phyloP scores from a whole-genome alignment of 53 echinoderm and acorn worm genomes.

The Hippasteria phrygiana region DNA sequence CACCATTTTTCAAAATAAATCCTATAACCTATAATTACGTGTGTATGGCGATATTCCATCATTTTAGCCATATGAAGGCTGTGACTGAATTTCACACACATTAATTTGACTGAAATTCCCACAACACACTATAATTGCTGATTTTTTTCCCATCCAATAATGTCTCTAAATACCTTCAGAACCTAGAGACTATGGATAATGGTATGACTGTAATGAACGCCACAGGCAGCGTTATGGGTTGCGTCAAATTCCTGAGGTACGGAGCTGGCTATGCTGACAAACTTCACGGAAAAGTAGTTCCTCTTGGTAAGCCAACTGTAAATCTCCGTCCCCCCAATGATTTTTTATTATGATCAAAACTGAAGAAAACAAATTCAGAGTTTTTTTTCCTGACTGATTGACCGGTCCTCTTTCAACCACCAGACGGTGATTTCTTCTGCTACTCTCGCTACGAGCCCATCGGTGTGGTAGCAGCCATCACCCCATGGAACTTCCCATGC shows the following conservation, averaged over 20 bases:
- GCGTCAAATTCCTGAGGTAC: slow-evolving; percentile 36
- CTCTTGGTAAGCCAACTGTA: slow-evolving; percentile 51
- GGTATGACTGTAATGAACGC: slow-evolving; percentile 55
- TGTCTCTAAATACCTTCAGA: slow-evolving; percentile 18
- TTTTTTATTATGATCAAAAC: no score
- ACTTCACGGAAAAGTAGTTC: slow-evolving; percentile 68
- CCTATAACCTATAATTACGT: no score
- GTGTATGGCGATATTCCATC: no score
- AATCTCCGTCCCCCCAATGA: background rate
- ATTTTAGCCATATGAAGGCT: no score
- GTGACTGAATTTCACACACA: no score
- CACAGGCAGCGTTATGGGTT: slow-evolving; percentile 4
- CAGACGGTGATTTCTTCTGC: slow-evolving; percentile 79
- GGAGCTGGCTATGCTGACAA: slow-evolving; percentile 70
- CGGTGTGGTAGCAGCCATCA: slow-evolving; percentile 74
- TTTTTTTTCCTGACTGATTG: background rate
- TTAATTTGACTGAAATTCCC: no score
- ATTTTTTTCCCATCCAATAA: no score
- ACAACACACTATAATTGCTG: no score
- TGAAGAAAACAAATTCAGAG: no score
- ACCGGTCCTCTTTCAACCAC: background rate
- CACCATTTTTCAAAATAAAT: no score
- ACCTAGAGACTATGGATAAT: slow-evolving; percentile 68
- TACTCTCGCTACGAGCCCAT: slow-evolving; percentile 86
- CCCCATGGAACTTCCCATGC: slow-evolving; percentile 82